Evolutionary conservation across 1,140 invertebrate species (phyloP).

Genomic region (Coboldia fuscipes): DNA sequence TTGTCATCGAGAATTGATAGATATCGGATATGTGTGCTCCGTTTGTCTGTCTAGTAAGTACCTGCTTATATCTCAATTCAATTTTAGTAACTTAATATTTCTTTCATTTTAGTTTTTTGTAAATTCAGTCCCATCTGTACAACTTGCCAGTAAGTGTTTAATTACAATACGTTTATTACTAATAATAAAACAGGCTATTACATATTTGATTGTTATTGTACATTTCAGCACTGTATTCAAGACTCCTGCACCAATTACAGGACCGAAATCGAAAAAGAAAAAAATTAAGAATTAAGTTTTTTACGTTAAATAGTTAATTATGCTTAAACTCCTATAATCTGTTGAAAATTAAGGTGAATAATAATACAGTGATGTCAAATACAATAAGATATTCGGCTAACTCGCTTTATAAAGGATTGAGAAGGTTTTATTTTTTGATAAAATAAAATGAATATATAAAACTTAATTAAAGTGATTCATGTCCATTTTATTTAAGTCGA

Average conservation of each 20-base stretch:
- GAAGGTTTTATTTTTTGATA: too few relatives aligned
- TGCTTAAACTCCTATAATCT: too few relatives aligned
- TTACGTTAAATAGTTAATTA: background rate
- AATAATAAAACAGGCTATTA: background rate
- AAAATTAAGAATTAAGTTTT: conserved; percentile 16
- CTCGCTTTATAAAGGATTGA: too few relatives aligned
- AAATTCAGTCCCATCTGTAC: conserved; percentile 94
- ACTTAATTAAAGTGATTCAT: too few relatives aligned
- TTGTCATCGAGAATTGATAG: conserved; percentile 89
- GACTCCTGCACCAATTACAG: conserved; percentile 31
- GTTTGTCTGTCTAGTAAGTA: conserved; percentile 84
- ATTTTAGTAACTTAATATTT: conserved; percentile 6
- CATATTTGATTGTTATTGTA: conserved; percentile 3
- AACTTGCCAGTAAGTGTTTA: conserved; percentile 77
- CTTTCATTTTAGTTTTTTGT: conserved; percentile 68
- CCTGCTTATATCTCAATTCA: background rate
- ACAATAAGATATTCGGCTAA: too few relatives aligned
- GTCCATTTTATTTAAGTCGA: too few relatives aligned
- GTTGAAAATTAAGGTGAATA: too few relatives aligned
- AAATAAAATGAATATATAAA: too few relatives aligned
- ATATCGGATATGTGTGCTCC: conserved; percentile 93
- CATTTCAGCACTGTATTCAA: conserved; percentile 46
- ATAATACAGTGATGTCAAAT: too few relatives aligned
- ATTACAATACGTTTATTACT: background rate
- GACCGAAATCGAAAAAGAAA: conserved; percentile 35